These are phyloP conservation scores for Oscheius sp. DNA, from an alignment of 2,888 invertebrate genomes.

Conservation along the genomic window DNA sequence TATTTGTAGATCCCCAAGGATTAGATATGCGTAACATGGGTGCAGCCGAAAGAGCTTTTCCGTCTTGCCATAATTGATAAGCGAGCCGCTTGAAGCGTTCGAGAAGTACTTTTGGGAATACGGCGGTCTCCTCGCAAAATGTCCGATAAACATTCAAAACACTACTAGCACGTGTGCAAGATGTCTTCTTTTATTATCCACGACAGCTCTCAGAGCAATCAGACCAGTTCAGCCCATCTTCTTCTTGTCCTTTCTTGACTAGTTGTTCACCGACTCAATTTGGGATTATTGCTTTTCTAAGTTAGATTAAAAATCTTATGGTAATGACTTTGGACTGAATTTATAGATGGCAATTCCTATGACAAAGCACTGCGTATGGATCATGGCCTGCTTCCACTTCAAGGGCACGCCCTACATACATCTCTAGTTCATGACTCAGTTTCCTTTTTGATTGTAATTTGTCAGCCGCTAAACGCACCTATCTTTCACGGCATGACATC, in stretches of 20 bases:
- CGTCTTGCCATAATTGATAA: conserved; percentile 33
- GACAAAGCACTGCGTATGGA: conserved; percentile 36
- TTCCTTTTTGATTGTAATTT: neutral
- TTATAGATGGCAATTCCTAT: conserved; percentile 34
- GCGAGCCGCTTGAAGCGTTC: conserved; percentile 35
- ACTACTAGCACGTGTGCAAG: conserved; percentile 21
- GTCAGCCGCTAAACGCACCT: neutral
- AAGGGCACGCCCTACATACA: conserved; percentile 10
- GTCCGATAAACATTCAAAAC: conserved; percentile 30
- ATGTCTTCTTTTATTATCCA: conserved; percentile 1
- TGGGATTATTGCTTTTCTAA: conserved; percentile 9
- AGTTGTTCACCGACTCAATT: too few relatives aligned
- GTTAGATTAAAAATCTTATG: conserved; percentile 14
- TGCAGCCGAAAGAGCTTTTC: conserved; percentile 8
- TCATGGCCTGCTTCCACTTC: conserved; percentile 25
- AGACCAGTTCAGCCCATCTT: too few relatives aligned
- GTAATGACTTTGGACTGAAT: conserved; percentile 13
- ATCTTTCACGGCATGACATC: neutral
- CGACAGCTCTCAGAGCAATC: neutral
- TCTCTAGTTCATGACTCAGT: neutral
- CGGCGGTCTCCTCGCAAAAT: conserved; percentile 29
- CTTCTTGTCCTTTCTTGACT: too few relatives aligned
- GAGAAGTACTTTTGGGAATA: conserved; percentile 34
- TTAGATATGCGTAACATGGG: conserved; percentile 26
- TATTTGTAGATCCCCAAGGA: conserved; percentile 2